Base-by-base conservation (phyloP, 2,888 invertebrate species). In the Perdita meconis region DNA sequence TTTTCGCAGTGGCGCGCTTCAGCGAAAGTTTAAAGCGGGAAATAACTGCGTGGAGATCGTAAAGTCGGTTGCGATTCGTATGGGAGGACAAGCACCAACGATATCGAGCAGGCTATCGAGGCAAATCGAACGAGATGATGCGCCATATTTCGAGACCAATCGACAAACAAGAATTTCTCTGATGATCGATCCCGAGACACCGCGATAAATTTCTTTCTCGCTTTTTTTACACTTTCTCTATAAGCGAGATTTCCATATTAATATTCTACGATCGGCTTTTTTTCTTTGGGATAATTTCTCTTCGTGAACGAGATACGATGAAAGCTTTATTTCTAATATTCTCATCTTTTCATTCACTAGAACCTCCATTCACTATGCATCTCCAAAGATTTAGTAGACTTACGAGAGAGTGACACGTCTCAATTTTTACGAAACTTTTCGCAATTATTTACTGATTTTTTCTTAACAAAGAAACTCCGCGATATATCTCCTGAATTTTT, bases 131-230 rank as follows among this genome's bases (percentile, higher is more conserved):
- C 40, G n/a, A 63, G 42, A 53, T 42, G 57, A 47, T 10, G 34
- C 47, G 36, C 56, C 13, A 2, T 36, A 24, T 55, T 56, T 56
- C 47, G 22, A 42, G 42, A 36, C n/a, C 51, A 24, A 12, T 1
- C 19, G 12, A 19, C 51, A 53, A 12, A 12, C 10, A 57, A 83
- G 80, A 66, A 82, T 80, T 72, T 83, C 78, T 74, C 83, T 74
- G 70, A 51, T 53, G 64, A 70, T 47, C 42, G 40, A 75, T 80
- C 47, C 66, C 71, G 71, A 53, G 69, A 75, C 70, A 65, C 57
- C 40, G 53, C 75, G 81, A 70, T 78, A 69, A 81, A 78, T 81
- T 78, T 76, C 81, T 78, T 80, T 83, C 65, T 77, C 73, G 44
- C 40, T 63, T n/a, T n/a, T n/a, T n/a, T 61, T 60, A 36, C 55